Evolutionary conservation across 2,888 invertebrate species (phyloP).

Genomic region (Cephonodes hylas): DNA sequence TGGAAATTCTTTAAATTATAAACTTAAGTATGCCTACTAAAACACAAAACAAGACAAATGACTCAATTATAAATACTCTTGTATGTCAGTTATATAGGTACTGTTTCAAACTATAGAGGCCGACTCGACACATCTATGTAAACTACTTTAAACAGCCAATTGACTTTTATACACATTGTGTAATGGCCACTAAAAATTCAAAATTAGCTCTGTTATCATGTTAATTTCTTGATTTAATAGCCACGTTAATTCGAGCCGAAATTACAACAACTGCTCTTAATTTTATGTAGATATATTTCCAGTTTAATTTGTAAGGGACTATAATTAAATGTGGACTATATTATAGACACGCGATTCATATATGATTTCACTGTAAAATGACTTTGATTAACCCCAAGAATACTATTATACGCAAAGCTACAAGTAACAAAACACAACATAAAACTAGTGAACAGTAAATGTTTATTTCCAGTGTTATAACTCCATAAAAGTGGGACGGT

Average conservation of each 20-base stretch:
- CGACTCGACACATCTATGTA: too few relatives aligned
- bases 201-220: conserved; percentile 6
- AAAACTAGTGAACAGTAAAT: background rate
- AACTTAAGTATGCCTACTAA: too few relatives aligned
- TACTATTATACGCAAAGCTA: too few relatives aligned
- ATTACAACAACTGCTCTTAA: background rate
- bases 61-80: too few relatives aligned
- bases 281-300: background rate
- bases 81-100: too few relatives aligned
- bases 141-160: background rate
- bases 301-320: background rate
- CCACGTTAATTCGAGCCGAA: conserved; percentile 22
- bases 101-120: too few relatives aligned
- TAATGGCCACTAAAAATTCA: background rate
- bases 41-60: too few relatives aligned
- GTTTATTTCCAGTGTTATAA: background rate
- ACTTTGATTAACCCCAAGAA: too few relatives aligned
- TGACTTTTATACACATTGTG: background rate
- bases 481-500: background rate
- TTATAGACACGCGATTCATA: too few relatives aligned
- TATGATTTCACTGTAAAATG: too few relatives aligned
- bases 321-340: background rate
- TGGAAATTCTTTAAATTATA: too few relatives aligned
- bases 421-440: background rate
- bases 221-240: conserved; percentile 23